Evolutionary conservation across 2,113 vertebrate genomes (phyloP), one percentile per base, ranked within the genome.

Genomic region (Brachypodius melanocephalos): DNA sequence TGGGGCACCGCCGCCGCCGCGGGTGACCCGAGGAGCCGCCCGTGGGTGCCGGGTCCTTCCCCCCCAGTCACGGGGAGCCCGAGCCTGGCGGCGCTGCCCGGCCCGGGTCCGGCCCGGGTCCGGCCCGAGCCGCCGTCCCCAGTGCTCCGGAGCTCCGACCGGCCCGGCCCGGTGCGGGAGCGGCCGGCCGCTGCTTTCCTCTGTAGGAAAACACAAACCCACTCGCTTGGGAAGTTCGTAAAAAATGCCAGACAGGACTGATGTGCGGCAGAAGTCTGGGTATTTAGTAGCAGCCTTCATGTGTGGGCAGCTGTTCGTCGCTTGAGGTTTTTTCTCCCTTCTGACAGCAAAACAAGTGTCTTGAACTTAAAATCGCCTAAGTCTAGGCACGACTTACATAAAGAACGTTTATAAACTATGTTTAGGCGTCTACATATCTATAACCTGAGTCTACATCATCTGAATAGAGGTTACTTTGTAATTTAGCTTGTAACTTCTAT

Each of bases 221-320:
- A 0, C 14, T 20, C 4, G 2, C 57, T 49, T 6, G 36, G 49
- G 45, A 26, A 38, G n/a, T 25, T 12, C 17, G 58, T 36, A 3
- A 52, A 45, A 38, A 6, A 5, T 32, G 0, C 10, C 10, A 2
- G 16, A 14, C 1, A 4, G 4, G 12, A 0, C 18, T 36, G 0
- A 14, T 19, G 63, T 7, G 51, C 2, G 31, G 45, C 36, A 10
- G 40, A 18, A 52, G 21, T 3, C 10, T 2, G 0, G 9, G 19
- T 12, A 1, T 57, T 48, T 4, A 12, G 4, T 8, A 7, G n/a
- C 10, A 2, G 8, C 52, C 4, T 6, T 52, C 36, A 1, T 28
- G 28, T 19, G 25, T 1, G 32, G 21, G 52, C 77, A 59, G 45
- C 28, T 12, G 32, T 2, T 17, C 24, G 5, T 15, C 9, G 0